A percentile compares a stretch with the other conserved stretches of the same genome.
Conservation (phyloP, 2,888 invertebrate genomes). For the Pseudolycoriella hygida region DNA sequence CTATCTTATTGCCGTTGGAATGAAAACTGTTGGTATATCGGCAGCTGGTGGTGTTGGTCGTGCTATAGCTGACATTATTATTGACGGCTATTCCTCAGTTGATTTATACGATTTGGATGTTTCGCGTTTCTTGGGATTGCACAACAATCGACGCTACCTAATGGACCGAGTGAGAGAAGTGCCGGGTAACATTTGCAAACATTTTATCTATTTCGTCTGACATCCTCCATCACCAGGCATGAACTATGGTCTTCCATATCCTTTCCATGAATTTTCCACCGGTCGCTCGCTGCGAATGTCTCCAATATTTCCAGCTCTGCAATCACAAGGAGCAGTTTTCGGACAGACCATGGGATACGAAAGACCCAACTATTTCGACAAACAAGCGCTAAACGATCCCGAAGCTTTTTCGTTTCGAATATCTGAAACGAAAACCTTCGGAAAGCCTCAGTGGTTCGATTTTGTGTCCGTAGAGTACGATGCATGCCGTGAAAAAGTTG, state of each 20-base stretch:
- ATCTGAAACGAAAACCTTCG: slow-evolving; percentile 68
- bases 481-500: slow-evolving; percentile 82
- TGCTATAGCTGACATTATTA: slow-evolving; percentile 73
- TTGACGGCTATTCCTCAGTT: slow-evolving; percentile 58
- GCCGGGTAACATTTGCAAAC: slow-evolving; percentile 39
- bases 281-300: slow-evolving; percentile 85
- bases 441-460: slow-evolving; percentile 88
- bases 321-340: slow-evolving; percentile 85
- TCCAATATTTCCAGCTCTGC: slow-evolving; percentile 81
- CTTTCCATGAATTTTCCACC: slow-evolving; percentile 70
- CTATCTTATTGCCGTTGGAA: slow-evolving; percentile 85
- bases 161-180: slow-evolving; percentile 83
- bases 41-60: slow-evolving; percentile 91
- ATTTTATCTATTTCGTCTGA: neutral
- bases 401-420: slow-evolving; percentile 34
- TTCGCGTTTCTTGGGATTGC: slow-evolving; percentile 75
- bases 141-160: slow-evolving; percentile 87
- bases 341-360: slow-evolving; percentile 98
- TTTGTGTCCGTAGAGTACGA: slow-evolving; percentile 76
- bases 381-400: slow-evolving; percentile 25
- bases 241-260: slow-evolving; percentile 68
- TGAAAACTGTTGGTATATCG: slow-evolving; percentile 91
- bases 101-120: slow-evolving; percentile 84
- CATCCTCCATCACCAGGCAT: slow-evolving; percentile 29
- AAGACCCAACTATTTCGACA: slow-evolving; percentile 79